Percentiles rank a stretch among this genome's conserved stretches.
These are phyloP conservation scores for Chrysina gloriosa DNA, from an alignment of 2,888 invertebrate genomes.

Conservation along the genomic window DNA sequence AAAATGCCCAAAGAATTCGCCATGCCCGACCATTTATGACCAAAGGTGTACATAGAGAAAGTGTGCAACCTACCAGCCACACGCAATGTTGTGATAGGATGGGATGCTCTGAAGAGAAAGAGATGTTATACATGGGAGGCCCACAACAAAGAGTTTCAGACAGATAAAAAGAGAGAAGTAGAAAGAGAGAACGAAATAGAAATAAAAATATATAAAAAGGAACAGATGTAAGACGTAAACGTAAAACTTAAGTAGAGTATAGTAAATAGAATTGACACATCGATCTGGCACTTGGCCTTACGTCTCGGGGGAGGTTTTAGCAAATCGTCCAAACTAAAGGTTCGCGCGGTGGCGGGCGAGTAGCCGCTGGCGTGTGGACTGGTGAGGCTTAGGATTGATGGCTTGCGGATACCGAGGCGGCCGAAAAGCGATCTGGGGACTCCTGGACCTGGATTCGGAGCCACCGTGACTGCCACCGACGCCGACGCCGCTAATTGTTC, in stretches of 20 bases:
- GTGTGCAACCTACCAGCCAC: constrained; percentile 67
- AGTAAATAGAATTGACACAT: constrained; percentile 47
- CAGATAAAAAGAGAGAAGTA: constrained; percentile 41
- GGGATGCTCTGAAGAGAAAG: constrained; percentile 44
- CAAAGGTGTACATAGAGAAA: constrained; percentile 40
- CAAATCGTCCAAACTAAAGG: constrained; percentile 90
- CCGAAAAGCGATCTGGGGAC: constrained; percentile 78
- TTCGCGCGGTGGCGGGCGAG: constrained; percentile 76
- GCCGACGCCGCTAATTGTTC: constrained; percentile 68
- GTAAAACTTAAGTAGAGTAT: too few species aligned
- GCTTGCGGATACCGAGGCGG: constrained; percentile 89
- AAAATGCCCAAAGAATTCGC: too few species aligned
- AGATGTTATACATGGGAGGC: constrained; percentile 31
- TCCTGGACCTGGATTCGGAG: constrained; percentile 67
- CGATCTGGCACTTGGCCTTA: constrained; percentile 69
- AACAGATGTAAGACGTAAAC: constrained; percentile 40
- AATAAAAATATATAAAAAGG: constrained; percentile 37
- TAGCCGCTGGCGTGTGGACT: constrained; percentile 69
- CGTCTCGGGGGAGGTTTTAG: constrained; percentile 85
- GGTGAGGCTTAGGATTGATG: constrained; percentile 85
- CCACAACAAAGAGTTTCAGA: constrained; percentile 46
- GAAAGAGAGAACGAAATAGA: constrained; percentile 49
- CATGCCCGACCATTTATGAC: too few species aligned
- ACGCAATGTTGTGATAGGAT: constrained; percentile 63
- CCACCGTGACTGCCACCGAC: constrained; percentile 64